Base-by-base conservation (phyloP, 2,888 invertebrate genomes). In the Pollenia labialis region DNA sequence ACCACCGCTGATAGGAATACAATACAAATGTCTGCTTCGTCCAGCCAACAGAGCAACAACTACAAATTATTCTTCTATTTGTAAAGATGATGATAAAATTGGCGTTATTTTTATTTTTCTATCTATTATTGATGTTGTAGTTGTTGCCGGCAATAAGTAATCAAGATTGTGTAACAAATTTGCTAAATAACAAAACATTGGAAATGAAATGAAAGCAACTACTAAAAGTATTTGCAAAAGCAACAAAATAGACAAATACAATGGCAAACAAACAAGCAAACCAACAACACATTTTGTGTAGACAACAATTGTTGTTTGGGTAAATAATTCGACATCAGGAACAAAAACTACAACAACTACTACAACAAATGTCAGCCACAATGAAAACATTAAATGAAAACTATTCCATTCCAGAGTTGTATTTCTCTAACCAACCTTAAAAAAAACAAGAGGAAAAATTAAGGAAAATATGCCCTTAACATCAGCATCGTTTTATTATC, bases 261-360 rank as follows among this genome's bases (percentile, higher is more conserved):
- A 18, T 66, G 72, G 6, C 52, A 54, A 32, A 32, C 44, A 60
- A 75, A 62, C 16, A 58, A 64, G 48, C 60, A 50, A 23, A 50
- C 42, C 71, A 64, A 23, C 46, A 74, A 64, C 42, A 56, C 40
- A 66, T 58, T 58, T 48, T 79, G 50, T 74, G 23, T n/a, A 82
- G 82, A 86, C 86, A 82, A 82, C 85, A 71, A 75, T 86, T 83
- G 82, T 82, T 82, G 82, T 82, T 82, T 86, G 86, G 64, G 32
- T 48, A 83, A 82, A 86, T 83, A 86, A 83, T 80, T 83, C 83
- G 71, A 60, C 75, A 82, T 71, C 82, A 74, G 75, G 52, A 82
- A 74, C 46, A 74, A 66, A 56, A 62, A 72, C 48, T 11, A 79
- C 66, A 84, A 23, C 23, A 23, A 23, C 23, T 23, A 23, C 23